phyloP scores from a whole-genome alignment of 2,888 invertebrate genomes.

The Tipula vernalis region DNA sequence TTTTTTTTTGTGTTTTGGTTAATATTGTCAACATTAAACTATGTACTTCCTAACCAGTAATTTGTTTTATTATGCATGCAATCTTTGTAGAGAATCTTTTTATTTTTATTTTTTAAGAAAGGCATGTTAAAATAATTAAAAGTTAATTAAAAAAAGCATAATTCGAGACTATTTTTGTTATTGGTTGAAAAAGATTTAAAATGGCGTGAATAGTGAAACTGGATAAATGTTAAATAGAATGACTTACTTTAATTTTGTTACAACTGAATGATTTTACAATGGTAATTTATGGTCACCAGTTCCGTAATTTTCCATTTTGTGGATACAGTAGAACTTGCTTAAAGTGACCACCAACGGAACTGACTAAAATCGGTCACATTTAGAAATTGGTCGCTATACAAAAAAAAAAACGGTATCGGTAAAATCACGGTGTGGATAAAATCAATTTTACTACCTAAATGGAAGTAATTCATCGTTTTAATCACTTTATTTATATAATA shows the following conservation, averaged over 20 bases:
- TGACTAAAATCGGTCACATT: too few relatives aligned
- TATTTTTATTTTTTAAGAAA: neutral
- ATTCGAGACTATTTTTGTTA: neutral
- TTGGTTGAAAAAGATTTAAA: neutral
- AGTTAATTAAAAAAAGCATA: neutral
- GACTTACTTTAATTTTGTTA: neutral
- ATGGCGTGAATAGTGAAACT: neutral
- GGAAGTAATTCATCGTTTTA: too few relatives aligned
- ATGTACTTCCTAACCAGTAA: neutral
- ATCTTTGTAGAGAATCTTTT: neutral
- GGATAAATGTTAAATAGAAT: neutral
- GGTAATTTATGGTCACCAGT: too few relatives aligned
- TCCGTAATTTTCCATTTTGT: too few relatives aligned
- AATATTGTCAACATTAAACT: neutral
- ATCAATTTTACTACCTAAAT: too few relatives aligned
- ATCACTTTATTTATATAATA: too few relatives aligned
- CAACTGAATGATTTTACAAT: too few relatives aligned
- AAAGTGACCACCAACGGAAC: too few relatives aligned
- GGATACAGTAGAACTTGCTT: too few relatives aligned
- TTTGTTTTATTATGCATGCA: neutral
- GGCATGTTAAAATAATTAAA: neutral
- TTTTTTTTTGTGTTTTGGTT: neutral
- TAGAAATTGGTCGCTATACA: too few relatives aligned
- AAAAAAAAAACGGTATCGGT: too few relatives aligned
- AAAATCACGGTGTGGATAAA: too few relatives aligned